Conservation (phyloP, 2,113 vertebrate species). For the Dendropsophus ebraccatus region DNA sequence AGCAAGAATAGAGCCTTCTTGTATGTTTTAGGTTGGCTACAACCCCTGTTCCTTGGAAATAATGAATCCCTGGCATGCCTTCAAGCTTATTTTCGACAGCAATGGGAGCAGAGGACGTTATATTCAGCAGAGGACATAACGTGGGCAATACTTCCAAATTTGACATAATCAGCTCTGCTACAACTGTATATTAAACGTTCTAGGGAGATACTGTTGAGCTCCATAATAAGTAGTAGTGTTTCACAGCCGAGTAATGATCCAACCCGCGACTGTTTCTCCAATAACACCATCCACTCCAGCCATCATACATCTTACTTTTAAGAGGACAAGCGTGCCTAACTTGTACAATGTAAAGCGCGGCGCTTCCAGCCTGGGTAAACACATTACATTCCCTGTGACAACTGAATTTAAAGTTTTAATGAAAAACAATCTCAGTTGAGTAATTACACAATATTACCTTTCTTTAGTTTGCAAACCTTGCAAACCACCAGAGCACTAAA, state of each 20-base stretch:
- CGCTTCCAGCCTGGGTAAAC: constrained; percentile 62
- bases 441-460: constrained; percentile 65
- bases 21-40: not conserved
- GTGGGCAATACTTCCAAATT: not conserved
- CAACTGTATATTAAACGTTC: not conserved
- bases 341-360: constrained; percentile 26
- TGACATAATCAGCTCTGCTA: not conserved
- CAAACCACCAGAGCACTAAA: constrained; percentile 59
- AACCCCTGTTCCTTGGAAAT: too few species aligned
- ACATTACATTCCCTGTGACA: constrained; percentile 60
- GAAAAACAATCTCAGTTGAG: constrained; percentile 48
- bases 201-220: not conserved
- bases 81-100: not conserved
- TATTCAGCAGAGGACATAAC: not conserved
- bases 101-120: too few species aligned
- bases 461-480: constrained; percentile 62
- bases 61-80: not conserved
- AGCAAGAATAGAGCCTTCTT: not conserved
- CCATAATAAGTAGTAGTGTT: not conserved
- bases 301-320: constrained; percentile 44
- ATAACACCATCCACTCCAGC: not conserved
- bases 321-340: constrained; percentile 39
- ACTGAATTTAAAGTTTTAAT: constrained; percentile 61
- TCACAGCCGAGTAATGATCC: not conserved
- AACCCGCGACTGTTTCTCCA: not conserved